Evolutionary conservation across 1,140 invertebrate genomes (phyloP), one percentile per base, ranked within the genome.

Genomic region (Gerris buenoi): DNA sequence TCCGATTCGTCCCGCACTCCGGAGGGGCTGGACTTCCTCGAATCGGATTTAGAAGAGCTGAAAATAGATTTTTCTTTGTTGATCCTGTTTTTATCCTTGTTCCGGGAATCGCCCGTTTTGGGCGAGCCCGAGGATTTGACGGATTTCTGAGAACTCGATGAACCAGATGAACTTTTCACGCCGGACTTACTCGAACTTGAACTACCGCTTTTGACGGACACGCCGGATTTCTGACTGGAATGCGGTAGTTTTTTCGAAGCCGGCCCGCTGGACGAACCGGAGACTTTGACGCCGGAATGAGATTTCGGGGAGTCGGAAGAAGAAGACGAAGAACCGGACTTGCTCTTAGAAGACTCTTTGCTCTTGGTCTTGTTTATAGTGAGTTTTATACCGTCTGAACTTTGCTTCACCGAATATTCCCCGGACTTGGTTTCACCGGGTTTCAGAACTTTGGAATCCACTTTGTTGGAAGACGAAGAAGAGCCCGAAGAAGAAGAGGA

Each of bases 321-420:
- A 26, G 71, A 71, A 0, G 62, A 29, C 29, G 68, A 68, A 18
- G 73, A 66, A 57, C 68, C 56, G 10, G 72, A 71, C 64, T 73
- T 71, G 0, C 68, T 66, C 56, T 80, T 80, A 10, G 78, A 74
- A 68, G 73, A 66, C 79, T 87, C 87, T n/a, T 82, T 85, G 66
- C 85, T 81, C 71, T 74, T 75, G 0, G 89, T 90, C 79, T 93
- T 93, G 72, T 92, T 93, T 10, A 93, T 91, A 0, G 90, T 94
- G 14, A 94, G 84, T 75, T 93, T 94, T 77, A 93, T 89, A 0
- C 90, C 90, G 72, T 91, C 90, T 1, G 85, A 86, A 70, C 88
- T 90, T 29, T 85, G 86, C 72, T 91, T 91, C 0, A 91, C 87
- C 84, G 90, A 91, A 71, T 93, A 94, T 71, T 93, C 90, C 0